Percentiles rank a stretch among this genome's conserved stretches.
Evolutionary conservation across 2,888 invertebrate species (phyloP).

Genomic region (Vandiemenella viatica): DNA sequence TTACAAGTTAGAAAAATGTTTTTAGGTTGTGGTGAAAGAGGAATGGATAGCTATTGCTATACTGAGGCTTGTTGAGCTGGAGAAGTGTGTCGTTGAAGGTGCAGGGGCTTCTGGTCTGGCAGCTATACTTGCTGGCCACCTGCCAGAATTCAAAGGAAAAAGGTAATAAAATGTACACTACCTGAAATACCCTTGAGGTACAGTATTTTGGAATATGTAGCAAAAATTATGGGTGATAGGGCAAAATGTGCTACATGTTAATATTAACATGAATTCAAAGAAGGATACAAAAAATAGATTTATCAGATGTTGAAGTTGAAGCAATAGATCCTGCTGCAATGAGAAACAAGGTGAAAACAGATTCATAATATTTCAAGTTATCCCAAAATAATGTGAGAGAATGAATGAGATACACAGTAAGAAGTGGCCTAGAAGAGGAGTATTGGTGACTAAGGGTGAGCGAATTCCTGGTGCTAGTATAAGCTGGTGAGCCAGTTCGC

Average conservation of each 20-base stretch:
- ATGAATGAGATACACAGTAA: too few relatives aligned
- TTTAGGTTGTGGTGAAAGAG: constrained; percentile 56
- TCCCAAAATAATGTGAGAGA: too few relatives aligned
- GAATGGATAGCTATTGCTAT: constrained; percentile 75
- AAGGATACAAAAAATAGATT: too few relatives aligned
- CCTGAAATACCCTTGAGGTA: background rate
- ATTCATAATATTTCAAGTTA: too few relatives aligned
- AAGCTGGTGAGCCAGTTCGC: too few relatives aligned
- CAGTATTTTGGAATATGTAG: background rate
- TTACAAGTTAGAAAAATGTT: background rate
- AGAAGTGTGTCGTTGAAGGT: constrained; percentile 83
- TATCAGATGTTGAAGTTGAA: too few relatives aligned
- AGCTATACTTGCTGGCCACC: constrained; percentile 63
- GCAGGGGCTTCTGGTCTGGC: constrained; percentile 78
- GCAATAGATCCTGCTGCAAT: too few relatives aligned
- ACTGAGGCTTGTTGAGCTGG: constrained; percentile 59
- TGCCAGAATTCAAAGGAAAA: constrained; percentile 67
- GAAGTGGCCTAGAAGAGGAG: too few relatives aligned
- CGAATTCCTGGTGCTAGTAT: too few relatives aligned
- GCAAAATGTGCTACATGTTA: background rate
- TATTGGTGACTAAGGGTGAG: too few relatives aligned
- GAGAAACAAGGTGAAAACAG: too few relatives aligned
- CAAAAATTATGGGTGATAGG: background rate
- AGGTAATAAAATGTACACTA: constrained; percentile 43
- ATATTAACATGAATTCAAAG: too few relatives aligned